Conservation (phyloP, 1,140 invertebrate genomes). For the Drosophila arizonae region DNA sequence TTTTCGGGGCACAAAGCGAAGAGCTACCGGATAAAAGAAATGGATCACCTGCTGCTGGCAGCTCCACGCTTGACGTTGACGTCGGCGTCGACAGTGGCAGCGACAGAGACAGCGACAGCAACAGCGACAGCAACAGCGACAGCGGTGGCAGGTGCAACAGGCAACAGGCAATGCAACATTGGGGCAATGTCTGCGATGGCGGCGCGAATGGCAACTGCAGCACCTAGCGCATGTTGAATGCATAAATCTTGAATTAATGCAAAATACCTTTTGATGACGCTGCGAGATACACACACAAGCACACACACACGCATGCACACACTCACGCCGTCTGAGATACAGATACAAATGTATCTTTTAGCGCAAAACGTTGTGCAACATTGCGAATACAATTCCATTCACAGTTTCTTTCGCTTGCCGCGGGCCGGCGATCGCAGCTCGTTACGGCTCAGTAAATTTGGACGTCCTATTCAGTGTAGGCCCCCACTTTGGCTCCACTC, state of each 20-base stretch:
- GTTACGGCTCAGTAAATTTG: slow-evolving; percentile 75
- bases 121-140: too few species aligned
- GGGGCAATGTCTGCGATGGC: slow-evolving; percentile 59
- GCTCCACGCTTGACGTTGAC: slow-evolving; percentile 29
- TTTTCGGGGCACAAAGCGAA: slow-evolving; percentile 31
- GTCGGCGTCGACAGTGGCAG: slow-evolving; percentile 39
- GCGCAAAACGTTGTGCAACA: slow-evolving; percentile 64
- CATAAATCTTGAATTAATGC: slow-evolving; percentile 82
- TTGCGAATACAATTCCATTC: slow-evolving; percentile 77
- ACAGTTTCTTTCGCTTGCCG: slow-evolving; percentile 70
- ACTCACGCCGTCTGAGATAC: background rate
- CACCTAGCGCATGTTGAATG: slow-evolving; percentile 76
- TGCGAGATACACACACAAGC: slow-evolving; percentile 49
- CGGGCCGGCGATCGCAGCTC: slow-evolving; percentile 61
- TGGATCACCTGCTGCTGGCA: slow-evolving; percentile 77
- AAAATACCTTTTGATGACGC: slow-evolving; percentile 81
- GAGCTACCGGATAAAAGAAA: slow-evolving; percentile 78
- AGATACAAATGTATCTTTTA: slow-evolving; percentile 43
- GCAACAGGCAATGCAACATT: slow-evolving; percentile 30
- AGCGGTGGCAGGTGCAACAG: slow-evolving; percentile 73
- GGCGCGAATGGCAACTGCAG: slow-evolving; percentile 73
- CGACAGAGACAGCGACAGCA: slow-evolving; percentile 30
- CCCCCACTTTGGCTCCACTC: background rate
- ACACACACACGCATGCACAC: slow-evolving; percentile 34
- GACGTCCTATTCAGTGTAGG: slow-evolving; percentile 24